A percentile compares a stretch with the other conserved stretches of the same genome.
These are phyloP conservation scores for Naso thynnoides DNA, from an alignment of 2,797 vertebrate genomes.

Conservation along the genomic window DNA sequence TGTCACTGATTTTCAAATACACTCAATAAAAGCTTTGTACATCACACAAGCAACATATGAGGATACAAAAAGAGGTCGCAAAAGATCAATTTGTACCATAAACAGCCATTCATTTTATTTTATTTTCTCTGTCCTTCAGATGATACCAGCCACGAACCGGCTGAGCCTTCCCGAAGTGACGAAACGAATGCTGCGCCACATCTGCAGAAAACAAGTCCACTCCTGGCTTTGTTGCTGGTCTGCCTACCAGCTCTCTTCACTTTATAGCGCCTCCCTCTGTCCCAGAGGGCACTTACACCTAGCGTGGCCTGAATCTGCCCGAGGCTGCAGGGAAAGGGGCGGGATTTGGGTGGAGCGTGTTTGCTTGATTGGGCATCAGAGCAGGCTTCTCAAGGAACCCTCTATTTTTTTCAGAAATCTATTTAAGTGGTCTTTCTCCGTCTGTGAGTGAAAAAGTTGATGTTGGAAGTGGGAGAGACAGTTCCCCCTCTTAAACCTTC, in stretches of 20 bases:
- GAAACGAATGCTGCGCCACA: slow-evolving; percentile 89
- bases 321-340: slow-evolving; percentile 77
- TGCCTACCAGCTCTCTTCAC: slow-evolving; percentile 92
- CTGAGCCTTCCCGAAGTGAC: slow-evolving; percentile 96
- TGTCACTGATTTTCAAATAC: background rate
- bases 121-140: slow-evolving; percentile 80
- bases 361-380: slow-evolving; percentile 74
- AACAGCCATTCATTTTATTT: slow-evolving; percentile 5
- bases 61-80: background rate
- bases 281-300: slow-evolving; percentile 88
- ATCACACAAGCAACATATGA: no score
- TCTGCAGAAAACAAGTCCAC: slow-evolving; percentile 88
- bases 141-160: slow-evolving; percentile 97
- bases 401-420: slow-evolving; percentile 86
- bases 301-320: slow-evolving; percentile 90
- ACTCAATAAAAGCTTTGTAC: no score
- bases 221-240: slow-evolving; percentile 90
- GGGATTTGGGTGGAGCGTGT: slow-evolving; percentile 65
- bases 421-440: slow-evolving; percentile 92
- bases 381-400: slow-evolving; percentile 87
- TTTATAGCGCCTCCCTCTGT: slow-evolving; percentile 95
- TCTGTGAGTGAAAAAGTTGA: slow-evolving; percentile 89
- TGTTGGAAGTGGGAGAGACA: slow-evolving; percentile 86
- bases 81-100: background rate
- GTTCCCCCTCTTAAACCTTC: slow-evolving; percentile 84